Percentiles rank a stretch among this genome's conserved stretches.
phyloP scores from a whole-genome alignment of 2,113 vertebrate species.

The Heterotilapia buettikoferi region DNA sequence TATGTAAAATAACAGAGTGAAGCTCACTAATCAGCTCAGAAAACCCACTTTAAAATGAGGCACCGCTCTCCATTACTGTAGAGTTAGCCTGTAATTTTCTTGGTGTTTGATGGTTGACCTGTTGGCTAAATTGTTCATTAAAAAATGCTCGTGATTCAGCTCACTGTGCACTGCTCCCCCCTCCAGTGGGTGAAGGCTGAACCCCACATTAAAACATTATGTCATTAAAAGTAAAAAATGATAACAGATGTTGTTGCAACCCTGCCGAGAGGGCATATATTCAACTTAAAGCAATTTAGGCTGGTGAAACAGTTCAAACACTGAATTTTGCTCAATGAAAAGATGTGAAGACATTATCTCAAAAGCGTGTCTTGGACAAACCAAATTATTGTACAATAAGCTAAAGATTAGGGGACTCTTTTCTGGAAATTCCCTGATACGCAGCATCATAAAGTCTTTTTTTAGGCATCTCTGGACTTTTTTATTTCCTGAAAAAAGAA shows the following conservation, averaged over 20 bases:
- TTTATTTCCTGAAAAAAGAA: constrained; percentile 25
- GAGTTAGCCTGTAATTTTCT: constrained; percentile 34
- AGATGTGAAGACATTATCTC: not conserved
- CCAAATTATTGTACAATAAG: not conserved
- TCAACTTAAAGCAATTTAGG: not conserved
- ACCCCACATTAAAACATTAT: constrained; percentile 45
- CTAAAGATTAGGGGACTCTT: constrained; percentile 10
- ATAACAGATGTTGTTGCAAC: constrained; percentile 54
- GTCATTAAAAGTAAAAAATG: constrained; percentile 54
- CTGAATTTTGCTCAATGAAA: not conserved
- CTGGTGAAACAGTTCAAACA: not conserved
- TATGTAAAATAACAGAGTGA: constrained; percentile 1
- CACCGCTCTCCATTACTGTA: not conserved
- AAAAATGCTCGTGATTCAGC: constrained; percentile 17
- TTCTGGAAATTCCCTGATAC: constrained; percentile 40
- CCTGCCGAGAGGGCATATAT: not conserved
- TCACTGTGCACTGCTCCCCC: not conserved
- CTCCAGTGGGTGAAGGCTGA: constrained; percentile 14
- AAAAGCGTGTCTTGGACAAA: not conserved
- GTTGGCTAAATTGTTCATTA: constrained; percentile 41
- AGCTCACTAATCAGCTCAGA: not conserved
- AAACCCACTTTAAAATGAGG: constrained; percentile 11
- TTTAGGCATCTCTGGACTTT: constrained; percentile 15
- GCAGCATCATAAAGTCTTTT: not conserved
- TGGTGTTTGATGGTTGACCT: constrained; percentile 64